These are phyloP conservation scores for Zootoca vivipara DNA, from an alignment of 2,113 vertebrate genomes.

Conservation along the genomic window DNA sequence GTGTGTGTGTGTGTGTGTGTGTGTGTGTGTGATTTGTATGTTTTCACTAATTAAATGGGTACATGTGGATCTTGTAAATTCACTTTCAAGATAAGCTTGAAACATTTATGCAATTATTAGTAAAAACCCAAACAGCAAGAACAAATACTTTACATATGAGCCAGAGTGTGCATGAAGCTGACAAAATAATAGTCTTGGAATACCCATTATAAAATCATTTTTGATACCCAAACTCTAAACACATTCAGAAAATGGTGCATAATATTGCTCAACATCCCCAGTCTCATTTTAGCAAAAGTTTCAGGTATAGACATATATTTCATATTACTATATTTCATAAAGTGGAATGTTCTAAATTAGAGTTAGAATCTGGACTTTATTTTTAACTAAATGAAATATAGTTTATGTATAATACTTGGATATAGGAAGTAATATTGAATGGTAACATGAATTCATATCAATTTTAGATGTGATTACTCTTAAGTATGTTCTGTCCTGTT, in stretches of 20 bases:
- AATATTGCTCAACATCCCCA: slow-evolving; percentile 21
- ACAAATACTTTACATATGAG: slow-evolving; percentile 33
- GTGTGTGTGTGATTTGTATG: background rate
- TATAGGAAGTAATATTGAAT: background rate
- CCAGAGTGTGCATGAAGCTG: slow-evolving; percentile 22
- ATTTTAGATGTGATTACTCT: too few species aligned
- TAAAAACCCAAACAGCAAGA: slow-evolving; percentile 29
- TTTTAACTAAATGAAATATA: slow-evolving; percentile 24
- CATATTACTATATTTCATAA: background rate
- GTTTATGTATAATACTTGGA: background rate
- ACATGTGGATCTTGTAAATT: background rate
- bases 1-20: background rate
- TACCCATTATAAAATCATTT: slow-evolving; percentile 63
- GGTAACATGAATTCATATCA: too few species aligned
- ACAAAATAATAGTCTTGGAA: slow-evolving; percentile 48
- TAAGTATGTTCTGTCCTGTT: too few species aligned
- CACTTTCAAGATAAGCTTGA: slow-evolving; percentile 8
- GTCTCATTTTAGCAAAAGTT: slow-evolving; percentile 34
- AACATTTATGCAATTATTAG: slow-evolving; percentile 21
- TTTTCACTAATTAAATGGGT: background rate
- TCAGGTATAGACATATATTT: slow-evolving; percentile 36
- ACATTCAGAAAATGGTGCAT: slow-evolving; percentile 33
- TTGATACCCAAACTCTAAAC: slow-evolving; percentile 34
- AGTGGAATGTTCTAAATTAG: background rate
- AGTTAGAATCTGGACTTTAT: slow-evolving; percentile 6